Percentiles rank a stretch among this genome's conserved stretches.
Evolutionary conservation across 2,113 vertebrate genomes (phyloP).

Genomic region (Xyrauchen texanus): DNA sequence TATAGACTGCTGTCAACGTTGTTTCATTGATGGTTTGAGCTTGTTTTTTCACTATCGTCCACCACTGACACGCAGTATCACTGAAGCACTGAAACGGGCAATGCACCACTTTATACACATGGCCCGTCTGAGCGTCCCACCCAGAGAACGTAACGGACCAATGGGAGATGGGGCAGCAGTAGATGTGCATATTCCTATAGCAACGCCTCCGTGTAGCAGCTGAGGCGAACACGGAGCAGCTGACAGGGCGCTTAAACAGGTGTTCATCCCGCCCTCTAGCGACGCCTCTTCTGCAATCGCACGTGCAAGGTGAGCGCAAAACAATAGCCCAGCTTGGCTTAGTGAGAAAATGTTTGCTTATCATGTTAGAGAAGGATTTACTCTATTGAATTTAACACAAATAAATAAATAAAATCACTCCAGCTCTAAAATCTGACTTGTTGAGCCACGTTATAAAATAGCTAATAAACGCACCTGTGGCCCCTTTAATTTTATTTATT

Average conservation of each 20-base stretch:
- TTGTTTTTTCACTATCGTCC: constrained; percentile 15
- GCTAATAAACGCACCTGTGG: neutral
- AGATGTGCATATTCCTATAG: constrained; percentile 77
- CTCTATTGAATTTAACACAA: too few species aligned
- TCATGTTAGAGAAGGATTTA: too few species aligned
- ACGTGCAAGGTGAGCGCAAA: constrained; percentile 30
- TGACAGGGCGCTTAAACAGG: constrained; percentile 59
- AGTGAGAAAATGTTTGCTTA: constrained; percentile 43
- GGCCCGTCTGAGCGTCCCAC: constrained; percentile 67
- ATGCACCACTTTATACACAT: constrained; percentile 77
- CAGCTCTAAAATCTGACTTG: neutral
- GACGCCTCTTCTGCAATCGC: constrained; percentile 66
- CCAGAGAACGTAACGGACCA: constrained; percentile 72
- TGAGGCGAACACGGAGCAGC: constrained; percentile 68
- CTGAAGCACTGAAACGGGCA: constrained; percentile 60
- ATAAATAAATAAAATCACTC: too few species aligned
- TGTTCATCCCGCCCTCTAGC: constrained; percentile 74
- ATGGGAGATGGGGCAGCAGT: constrained; percentile 65
- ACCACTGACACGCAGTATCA: constrained; percentile 58
- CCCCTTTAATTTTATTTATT: too few species aligned
- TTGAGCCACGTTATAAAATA: neutral
- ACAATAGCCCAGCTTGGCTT: constrained; percentile 31
- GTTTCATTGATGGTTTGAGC: constrained; percentile 22
- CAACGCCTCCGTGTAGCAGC: constrained; percentile 65
- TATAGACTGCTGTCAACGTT: constrained; percentile 56